Percentiles rank a stretch among this genome's conserved stretches.
Conservation (phyloP, 1,140 invertebrate species). For the Venturia canescens region DNA sequence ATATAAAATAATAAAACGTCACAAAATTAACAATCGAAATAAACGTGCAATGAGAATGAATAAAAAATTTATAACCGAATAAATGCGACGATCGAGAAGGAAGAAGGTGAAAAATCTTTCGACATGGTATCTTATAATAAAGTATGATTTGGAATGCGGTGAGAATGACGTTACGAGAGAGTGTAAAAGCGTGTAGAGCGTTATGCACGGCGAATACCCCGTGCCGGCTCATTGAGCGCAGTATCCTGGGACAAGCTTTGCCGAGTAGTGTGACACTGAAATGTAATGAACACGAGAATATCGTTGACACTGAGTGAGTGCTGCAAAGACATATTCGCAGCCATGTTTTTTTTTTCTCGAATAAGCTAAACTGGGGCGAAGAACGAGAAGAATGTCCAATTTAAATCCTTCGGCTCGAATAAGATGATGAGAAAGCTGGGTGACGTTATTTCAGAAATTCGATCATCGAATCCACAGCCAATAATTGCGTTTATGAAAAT, state of each 20-base stretch:
- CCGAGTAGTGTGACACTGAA: background rate
- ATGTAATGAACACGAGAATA: slow-evolving; percentile 17
- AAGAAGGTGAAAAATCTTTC: background rate
- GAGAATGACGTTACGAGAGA: slow-evolving; percentile 10
- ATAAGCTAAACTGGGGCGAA: background rate
- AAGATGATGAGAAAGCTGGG: too few species aligned
- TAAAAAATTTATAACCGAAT: too few species aligned
- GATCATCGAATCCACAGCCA: too few species aligned
- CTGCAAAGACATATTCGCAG: background rate
- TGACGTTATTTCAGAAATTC: too few species aligned
- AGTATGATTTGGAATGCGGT: slow-evolving; percentile 13
- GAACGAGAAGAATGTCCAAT: background rate
- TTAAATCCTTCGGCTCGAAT: too few species aligned
- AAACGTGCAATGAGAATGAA: background rate
- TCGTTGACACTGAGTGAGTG: slow-evolving; percentile 3
- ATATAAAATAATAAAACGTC: too few species aligned
- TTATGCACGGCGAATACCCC: background rate
- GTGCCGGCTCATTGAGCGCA: slow-evolving; percentile 12
- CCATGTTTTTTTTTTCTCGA: background rate
- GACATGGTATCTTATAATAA: background rate
- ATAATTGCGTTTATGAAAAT: too few species aligned
- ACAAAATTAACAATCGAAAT: too few species aligned
- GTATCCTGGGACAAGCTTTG: background rate
- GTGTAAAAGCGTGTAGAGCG: background rate
- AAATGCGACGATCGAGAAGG: too few species aligned